Base-by-base conservation (phyloP, 2,888 invertebrate species). In the Eristalis tenax region DNA sequence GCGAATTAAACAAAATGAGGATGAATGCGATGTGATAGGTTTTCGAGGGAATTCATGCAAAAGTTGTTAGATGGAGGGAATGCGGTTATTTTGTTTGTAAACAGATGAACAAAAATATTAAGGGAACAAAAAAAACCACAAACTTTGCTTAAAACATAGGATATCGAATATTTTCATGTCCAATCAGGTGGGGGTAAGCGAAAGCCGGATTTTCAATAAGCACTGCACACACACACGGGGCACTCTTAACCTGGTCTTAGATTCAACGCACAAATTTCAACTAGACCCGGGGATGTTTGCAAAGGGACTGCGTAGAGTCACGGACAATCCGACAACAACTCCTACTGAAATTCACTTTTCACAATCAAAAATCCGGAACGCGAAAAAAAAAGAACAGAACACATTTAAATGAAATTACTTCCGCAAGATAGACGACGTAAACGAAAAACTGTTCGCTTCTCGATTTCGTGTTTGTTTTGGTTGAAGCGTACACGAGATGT, bases 101-200 rank as follows among this genome's bases (percentile, higher is more conserved):
- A n/a, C n/a, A n/a, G 38, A 61, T n/a, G 15, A 26, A 28, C 18
- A 28, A 35, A 23, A 23, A 76, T 43, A 68, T 40, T 18, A 15
- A 1, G 1, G 1, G 10, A 10, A 71, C 66, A 66, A 70, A 63
- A 61, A 61, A 56, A 56, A 61, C 79, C n/a, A 87, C 87, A 83
- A 87, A 87, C 87, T 87, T 87, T 80, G 87, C 76, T 69, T 87
- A 80, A 87, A 87, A 87, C 87, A 87, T 83, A 87, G 80, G 66
- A 87, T 69, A 35, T 87, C 83, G 79, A 87, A 80, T 80, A 87
- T 83, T 87, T 87, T 87, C 87, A 87, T 87, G 76, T 87, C 87
- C 87, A 71, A 57, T 81, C 40, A 59, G 74, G 28, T 50, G 50
- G 50, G 71, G 73, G 38, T 38, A 43, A 78, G 68, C 78, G 35